Percentiles rank a stretch among this genome's conserved stretches.
Evolutionary conservation across 35 echinoderm and acorn worm genomes (phyloP).

Genomic region (Holothuria glaberrima): DNA sequence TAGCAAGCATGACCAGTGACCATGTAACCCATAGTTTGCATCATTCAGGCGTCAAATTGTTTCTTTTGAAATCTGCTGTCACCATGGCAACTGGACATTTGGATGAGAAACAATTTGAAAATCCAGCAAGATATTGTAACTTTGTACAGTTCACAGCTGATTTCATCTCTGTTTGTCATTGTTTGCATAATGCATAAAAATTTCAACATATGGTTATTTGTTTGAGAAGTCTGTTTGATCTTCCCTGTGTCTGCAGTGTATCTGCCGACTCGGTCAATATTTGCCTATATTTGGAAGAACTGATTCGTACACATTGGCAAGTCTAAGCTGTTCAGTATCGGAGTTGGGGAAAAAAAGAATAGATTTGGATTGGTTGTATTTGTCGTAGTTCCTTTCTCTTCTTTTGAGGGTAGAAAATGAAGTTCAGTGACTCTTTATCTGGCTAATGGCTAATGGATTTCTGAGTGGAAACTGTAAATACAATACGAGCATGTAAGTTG

Average conservation of each 20-base stretch:
- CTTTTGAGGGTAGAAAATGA: too few relatives aligned
- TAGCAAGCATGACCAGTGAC: too few relatives aligned
- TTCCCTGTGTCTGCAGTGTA: neutral
- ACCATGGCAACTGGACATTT: slow-evolving; percentile 21
- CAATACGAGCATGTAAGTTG: too few relatives aligned
- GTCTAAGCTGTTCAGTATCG: too few relatives aligned
- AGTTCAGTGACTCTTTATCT: too few relatives aligned
- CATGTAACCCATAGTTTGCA: too few relatives aligned
- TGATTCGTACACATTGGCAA: neutral
- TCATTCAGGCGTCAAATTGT: too few relatives aligned
- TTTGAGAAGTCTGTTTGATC: slow-evolving; percentile 12
- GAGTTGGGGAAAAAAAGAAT: too few relatives aligned
- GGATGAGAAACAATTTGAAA: neutral
- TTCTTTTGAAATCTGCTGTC: neutral
- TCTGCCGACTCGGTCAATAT: slow-evolving; percentile 37
- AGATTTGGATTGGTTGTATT: too few relatives aligned
- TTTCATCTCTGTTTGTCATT: slow-evolving; percentile 19
- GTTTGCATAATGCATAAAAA: slow-evolving; percentile 49
- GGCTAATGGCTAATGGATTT: too few relatives aligned
- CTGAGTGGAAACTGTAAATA: too few relatives aligned
- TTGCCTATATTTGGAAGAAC: slow-evolving; percentile 30
- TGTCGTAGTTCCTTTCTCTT: too few relatives aligned
- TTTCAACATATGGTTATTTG: slow-evolving; percentile 43
- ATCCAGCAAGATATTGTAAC: neutral
- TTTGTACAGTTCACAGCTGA: neutral